Conservation (phyloP, 2,888 invertebrate genomes). For the Crepidodera aurea region DNA sequence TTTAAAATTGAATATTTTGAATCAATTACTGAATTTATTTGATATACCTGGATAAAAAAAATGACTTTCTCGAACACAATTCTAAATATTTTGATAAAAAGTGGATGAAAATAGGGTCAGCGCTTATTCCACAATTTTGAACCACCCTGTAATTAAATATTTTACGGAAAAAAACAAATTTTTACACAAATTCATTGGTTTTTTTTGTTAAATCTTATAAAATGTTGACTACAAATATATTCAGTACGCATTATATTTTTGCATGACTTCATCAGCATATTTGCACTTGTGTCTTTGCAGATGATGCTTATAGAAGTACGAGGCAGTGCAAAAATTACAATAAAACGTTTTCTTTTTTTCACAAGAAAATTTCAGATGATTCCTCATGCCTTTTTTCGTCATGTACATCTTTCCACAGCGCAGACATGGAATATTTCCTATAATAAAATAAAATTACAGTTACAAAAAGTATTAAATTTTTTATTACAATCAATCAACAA, state of each 20-base stretch:
- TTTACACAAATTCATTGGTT: too few species aligned
- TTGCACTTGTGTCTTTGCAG: conserved; percentile 47
- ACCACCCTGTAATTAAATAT: too few species aligned
- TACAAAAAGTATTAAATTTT: background rate
- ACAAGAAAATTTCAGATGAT: conserved; percentile 49
- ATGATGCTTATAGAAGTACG: conserved; percentile 52
- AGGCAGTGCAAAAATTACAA: conserved; percentile 48
- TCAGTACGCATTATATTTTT: conserved; percentile 8
- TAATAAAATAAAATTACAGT: conserved; percentile 24
- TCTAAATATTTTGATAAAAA: too few species aligned
- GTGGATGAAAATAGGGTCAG: too few species aligned
- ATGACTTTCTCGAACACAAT: too few species aligned
- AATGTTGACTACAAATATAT: background rate
- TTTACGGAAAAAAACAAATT: too few species aligned
- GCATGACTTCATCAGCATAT: conserved; percentile 31
- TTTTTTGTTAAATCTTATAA: too few species aligned
- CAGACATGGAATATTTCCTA: conserved; percentile 40
- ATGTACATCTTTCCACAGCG: conserved; percentile 50
- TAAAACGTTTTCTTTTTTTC: conserved; percentile 49
- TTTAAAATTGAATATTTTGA: too few species aligned
- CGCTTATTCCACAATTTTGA: too few species aligned
- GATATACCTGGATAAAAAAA: too few species aligned
- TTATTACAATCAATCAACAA: too few species aligned
- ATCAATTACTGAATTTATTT: too few species aligned
- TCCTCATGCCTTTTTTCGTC: conserved; percentile 50